Percentiles rank a stretch among this genome's conserved stretches.
Conservation (phyloP, 1,140 invertebrate genomes). For the Ephestia elutella region DNA sequence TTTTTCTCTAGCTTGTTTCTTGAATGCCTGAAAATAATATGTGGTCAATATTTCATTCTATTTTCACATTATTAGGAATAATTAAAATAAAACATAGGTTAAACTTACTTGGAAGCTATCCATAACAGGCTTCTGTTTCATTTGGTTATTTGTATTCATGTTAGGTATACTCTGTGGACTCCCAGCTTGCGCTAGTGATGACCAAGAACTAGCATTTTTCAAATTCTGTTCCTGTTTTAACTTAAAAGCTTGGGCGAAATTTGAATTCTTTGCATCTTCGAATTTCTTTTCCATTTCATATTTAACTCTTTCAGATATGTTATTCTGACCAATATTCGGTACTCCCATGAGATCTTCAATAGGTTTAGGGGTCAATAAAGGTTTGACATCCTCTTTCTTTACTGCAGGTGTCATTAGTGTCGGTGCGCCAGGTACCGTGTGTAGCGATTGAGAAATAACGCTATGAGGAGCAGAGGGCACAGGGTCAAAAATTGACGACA, state of each 20-base stretch:
- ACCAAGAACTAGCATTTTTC: slow-evolving; percentile 95
- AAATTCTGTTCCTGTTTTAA: slow-evolving; percentile 82
- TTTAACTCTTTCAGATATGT: slow-evolving; percentile 58
- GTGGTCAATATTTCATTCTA: slow-evolving; percentile 8
- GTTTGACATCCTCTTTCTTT: slow-evolving; percentile 76
- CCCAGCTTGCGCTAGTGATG: slow-evolving; percentile 87
- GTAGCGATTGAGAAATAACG: slow-evolving; percentile 72
- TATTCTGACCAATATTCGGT: slow-evolving; percentile 68
- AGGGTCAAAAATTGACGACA: slow-evolving; percentile 81
- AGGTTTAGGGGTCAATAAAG: slow-evolving; percentile 76
- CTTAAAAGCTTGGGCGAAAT: slow-evolving; percentile 80
- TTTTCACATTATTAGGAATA: background rate
- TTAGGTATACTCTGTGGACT: slow-evolving; percentile 79
- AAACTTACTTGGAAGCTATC: slow-evolving; percentile 77
- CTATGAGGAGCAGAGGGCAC: slow-evolving; percentile 64
- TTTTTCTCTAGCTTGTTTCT: slow-evolving; percentile 96
- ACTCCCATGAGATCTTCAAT: slow-evolving; percentile 78
- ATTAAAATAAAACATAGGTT: background rate
- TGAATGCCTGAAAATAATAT: slow-evolving; percentile 83
- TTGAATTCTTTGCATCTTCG: slow-evolving; percentile 73
- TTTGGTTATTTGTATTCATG: slow-evolving; percentile 75
- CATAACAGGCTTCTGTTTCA: slow-evolving; percentile 79
- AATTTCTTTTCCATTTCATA: slow-evolving; percentile 71
- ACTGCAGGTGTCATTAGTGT: slow-evolving; percentile 69
- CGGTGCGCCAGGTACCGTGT: slow-evolving; percentile 54